These are phyloP conservation scores for Pagetopsis macropterus DNA, from an alignment of 2,797 vertebrate species.

Conservation along the genomic window DNA sequence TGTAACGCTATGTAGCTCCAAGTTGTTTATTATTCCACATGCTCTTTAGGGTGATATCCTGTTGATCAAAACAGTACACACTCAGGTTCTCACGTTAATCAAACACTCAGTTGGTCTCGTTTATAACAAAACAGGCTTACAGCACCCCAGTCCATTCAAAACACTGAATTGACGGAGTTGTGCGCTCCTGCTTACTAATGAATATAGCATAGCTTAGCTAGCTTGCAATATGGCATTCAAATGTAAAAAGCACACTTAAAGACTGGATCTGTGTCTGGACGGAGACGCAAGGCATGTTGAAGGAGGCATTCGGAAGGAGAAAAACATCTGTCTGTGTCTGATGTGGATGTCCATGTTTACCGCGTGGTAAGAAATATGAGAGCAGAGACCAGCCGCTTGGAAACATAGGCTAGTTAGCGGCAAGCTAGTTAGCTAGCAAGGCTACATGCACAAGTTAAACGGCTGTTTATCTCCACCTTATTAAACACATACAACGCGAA, in stretches of 20 bases:
- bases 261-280: not conserved
- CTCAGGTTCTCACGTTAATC: not conserved
- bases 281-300: rapidly evolving
- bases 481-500: not conserved
- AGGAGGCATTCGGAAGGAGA: not conserved
- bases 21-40: not conserved
- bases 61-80: not conserved
- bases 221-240: not conserved
- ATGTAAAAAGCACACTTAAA: not conserved
- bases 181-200: slow-evolving; percentile 25
- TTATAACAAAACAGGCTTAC: not conserved
- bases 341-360: slow-evolving; percentile 53
- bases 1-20: not conserved
- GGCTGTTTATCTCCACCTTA: not conserved
- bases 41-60: not conserved
- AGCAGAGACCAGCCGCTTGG: slow-evolving; percentile 44
- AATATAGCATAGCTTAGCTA: slow-evolving; percentile 25
- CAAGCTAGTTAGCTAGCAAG: slow-evolving; percentile 67
- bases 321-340: slow-evolving; percentile 17
- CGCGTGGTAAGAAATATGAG: slow-evolving; percentile 56
- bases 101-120: not conserved
- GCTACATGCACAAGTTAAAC: slow-evolving; percentile 47
- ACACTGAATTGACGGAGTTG: slow-evolving; percentile 12
- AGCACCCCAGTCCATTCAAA: slow-evolving; percentile 38
- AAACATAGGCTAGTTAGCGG: slow-evolving; percentile 67